phyloP scores from a whole-genome alignment of 2,113 vertebrate species.

The Micronycteris hirsuta region DNA sequence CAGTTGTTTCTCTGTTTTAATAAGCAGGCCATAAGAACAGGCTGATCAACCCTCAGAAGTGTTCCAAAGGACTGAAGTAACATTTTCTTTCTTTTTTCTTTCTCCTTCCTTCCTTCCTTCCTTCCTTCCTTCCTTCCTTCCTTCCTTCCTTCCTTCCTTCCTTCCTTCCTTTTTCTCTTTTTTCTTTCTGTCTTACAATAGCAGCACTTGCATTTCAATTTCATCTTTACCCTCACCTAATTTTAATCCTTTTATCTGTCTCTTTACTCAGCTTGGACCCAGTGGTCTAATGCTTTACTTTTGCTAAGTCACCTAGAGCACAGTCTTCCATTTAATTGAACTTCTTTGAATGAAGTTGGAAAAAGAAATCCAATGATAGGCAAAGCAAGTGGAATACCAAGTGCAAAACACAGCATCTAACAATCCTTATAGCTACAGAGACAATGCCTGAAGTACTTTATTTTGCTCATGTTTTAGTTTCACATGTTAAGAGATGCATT shows the following conservation, averaged over 20 bases:
- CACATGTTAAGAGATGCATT: not conserved
- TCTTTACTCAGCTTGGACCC: not conserved
- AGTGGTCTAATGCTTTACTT: not conserved
- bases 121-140: too few relatives aligned
- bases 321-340: slow-evolving; percentile 28
- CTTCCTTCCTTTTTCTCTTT: not conserved
- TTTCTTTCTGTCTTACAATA: not conserved
- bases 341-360: not conserved
- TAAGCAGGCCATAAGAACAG: not conserved
- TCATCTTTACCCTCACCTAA: not conserved
- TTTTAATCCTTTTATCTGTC: not conserved
- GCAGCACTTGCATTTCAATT: not conserved
- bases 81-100: too few relatives aligned
- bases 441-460: not conserved
- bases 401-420: not conserved
- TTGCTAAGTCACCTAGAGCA: not conserved
- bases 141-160: rapidly evolving
- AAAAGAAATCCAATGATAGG: slow-evolving; percentile 22
- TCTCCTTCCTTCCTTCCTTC: not conserved
- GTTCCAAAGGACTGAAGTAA: not conserved
- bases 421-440: not conserved
- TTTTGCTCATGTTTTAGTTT: slow-evolving; percentile 7
- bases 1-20: not conserved
- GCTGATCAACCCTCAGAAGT: not conserved
- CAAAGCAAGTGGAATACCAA: not conserved